Evolutionary conservation across 2,797 vertebrate species (phyloP), one percentile per base, ranked within the genome.

Genomic region (Helicolenus hilgendorfi): DNA sequence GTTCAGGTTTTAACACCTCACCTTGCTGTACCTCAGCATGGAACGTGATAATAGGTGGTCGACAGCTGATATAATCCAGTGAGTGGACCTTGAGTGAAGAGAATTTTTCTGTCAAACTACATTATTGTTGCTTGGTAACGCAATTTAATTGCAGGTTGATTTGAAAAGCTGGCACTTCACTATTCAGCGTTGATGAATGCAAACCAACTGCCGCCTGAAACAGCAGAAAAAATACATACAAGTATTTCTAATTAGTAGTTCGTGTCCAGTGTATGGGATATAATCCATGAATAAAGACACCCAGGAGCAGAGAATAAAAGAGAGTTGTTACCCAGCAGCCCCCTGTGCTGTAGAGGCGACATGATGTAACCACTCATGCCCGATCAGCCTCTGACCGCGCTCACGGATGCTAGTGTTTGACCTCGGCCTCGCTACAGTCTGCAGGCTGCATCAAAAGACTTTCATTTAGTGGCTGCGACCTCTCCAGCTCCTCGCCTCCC

Each of bases 381-480:
- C 59, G 68, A 84, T 86, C 68, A 49, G 67, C 79, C 68, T 86
- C 65, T 70, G 41, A 58, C 29, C 3, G 10, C 36, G 74, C 72
- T 53, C 29, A 29, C 1, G 36, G 76, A 75, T 82, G 31, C 0
- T 6, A 26, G 72, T 64, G 72, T 85, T 81, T 90, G 78, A 87
- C 90, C 85, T 72, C 29, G 11, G 41, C 67, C 41, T 29, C 18
- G 1, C 41, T 13, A 49, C 41, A 49, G 26, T 69, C 20, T 49
- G 22, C 26, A 29, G n/a, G 29, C 45, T 29, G n/a, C 38, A 36
- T 84, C 72, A 85, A 77, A 87, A 67, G 53, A 56, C 77, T 89
- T 89, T 83, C 56, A 79, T 87, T 79, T 82, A 35, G 68, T 69
- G 60, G 64, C 77, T 63, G 26, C 76, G 76, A 77, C 87, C 89